These are phyloP conservation scores for Pavo muticus DNA, from an alignment of 2,113 vertebrate species.

Conservation along the genomic window DNA sequence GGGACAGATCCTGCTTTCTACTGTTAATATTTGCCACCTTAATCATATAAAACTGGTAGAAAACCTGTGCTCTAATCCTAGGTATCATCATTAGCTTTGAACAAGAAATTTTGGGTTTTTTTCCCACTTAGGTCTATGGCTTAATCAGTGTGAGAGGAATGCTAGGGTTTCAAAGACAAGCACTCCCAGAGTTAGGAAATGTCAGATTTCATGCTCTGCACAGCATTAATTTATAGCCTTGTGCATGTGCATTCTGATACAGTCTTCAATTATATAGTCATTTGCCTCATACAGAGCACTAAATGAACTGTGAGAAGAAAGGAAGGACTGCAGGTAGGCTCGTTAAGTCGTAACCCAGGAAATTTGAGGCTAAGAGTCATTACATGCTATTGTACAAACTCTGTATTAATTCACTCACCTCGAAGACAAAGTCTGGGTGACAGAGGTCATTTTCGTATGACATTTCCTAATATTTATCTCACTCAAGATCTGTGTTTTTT, in stretches of 20 bases:
- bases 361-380: conserved; percentile 4
- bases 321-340: conserved; percentile 10
- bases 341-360: conserved; percentile 22
- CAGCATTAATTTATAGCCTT: background rate
- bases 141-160: background rate
- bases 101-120: background rate
- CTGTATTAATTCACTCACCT: background rate
- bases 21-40: background rate
- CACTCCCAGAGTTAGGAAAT: background rate
- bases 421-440: background rate
- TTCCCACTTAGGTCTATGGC: background rate
- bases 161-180: background rate
- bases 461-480: background rate
- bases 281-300: conserved; percentile 33
- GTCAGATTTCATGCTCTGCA: background rate
- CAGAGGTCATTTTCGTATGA: background rate
- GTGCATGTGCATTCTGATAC: conserved; percentile 30
- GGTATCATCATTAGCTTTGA: background rate
- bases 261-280: conserved; percentile 31
- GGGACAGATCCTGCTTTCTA: background rate
- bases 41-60: background rate
- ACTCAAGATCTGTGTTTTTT: background rate
- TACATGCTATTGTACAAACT: background rate
- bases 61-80: background rate
- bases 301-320: conserved; percentile 24